Percentiles rank a stretch among this genome's conserved stretches.
phyloP scores from a whole-genome alignment of 2,888 invertebrate species.

The Galerucella nymphaeae region DNA sequence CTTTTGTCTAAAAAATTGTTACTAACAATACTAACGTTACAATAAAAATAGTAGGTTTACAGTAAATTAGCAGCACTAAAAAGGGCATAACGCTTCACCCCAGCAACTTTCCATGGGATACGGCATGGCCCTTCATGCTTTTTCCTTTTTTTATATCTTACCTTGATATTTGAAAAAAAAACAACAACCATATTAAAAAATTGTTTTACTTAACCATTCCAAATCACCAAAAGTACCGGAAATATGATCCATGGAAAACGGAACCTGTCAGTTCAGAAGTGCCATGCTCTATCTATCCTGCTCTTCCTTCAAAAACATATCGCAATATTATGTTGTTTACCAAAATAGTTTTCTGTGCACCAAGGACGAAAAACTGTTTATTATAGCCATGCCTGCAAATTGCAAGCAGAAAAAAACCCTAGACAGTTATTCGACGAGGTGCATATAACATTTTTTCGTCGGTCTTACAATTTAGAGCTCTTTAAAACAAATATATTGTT shows the following conservation, averaged over 20 bases:
- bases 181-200: not conserved
- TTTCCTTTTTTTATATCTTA: conserved; percentile 32
- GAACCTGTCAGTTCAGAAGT: conserved; percentile 64
- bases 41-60: not conserved
- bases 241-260: conserved; percentile 57
- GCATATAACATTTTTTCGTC: too few species aligned
- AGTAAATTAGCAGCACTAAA: conserved; percentile 25
- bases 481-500: not conserved
- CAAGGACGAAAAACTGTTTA: too few species aligned
- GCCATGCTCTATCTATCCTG: conserved; percentile 61
- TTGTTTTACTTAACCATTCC: conserved; percentile 52
- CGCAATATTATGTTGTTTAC: conserved; percentile 17
- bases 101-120: conserved; percentile 50
- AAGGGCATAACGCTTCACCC: conserved; percentile 45
- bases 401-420: not conserved
- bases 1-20: not conserved
- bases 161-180: conserved; percentile 33
- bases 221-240: conserved; percentile 52
- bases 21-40: not conserved
- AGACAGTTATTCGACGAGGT: not conserved
- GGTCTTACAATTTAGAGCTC: not conserved
- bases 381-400: not conserved
- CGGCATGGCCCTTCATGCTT: conserved; percentile 66
- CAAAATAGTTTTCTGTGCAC: not conserved
- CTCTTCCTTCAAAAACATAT: conserved; percentile 31